Evolutionary conservation across 2,797 vertebrate genomes (phyloP), one percentile per base, ranked within the genome.

Genomic region (Prunella strophiata): DNA sequence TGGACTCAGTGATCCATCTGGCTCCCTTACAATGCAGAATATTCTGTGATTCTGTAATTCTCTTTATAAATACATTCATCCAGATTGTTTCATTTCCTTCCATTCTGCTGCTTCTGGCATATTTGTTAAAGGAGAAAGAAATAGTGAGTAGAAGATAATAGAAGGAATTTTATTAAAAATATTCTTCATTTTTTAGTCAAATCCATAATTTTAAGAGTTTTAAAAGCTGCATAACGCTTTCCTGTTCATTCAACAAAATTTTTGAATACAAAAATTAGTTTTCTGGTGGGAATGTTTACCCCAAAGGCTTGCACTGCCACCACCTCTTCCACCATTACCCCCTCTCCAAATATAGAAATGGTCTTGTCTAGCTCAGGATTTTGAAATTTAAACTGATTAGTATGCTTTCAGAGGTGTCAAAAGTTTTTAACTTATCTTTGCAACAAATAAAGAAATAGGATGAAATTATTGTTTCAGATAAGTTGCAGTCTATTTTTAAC

Each of bases 341-440:
- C 9, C 7, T 34, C 6, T 14, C 3, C 11, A 9, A 34, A 32
- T 23, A 43, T 1, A 81, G 34, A 65, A 67, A 38, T 0, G 0
- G 38, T 17, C 29, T 80, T 38, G 20, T 48, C 29, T 71, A 62
- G 26, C 6, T 55, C 18, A 43, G 9, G 6, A 70, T 82, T 89
- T 89, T 89, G 36, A 63, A 67, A 26, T 51, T 62, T 52, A 43
- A 89, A 55, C 6, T 13, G 11, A 26, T 42, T 67, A 10, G 4
- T 25, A 65, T 85, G 6, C 5, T 85, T 80, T 78, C 51, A 54
- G 20, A 74, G 2, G 5, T 55, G 16, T 10, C 25, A 75, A 77
- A 83, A 34, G 17, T 16, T 40, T 91, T 77, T 43, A 62, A 36
- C 6, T 62, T 76, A 15, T 7, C 10, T 80, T 42, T 71, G 7